Percentiles rank a stretch among this genome's conserved stretches.
phyloP scores from a whole-genome alignment of 2,888 invertebrate species.

The Sycophila texana region DNA sequence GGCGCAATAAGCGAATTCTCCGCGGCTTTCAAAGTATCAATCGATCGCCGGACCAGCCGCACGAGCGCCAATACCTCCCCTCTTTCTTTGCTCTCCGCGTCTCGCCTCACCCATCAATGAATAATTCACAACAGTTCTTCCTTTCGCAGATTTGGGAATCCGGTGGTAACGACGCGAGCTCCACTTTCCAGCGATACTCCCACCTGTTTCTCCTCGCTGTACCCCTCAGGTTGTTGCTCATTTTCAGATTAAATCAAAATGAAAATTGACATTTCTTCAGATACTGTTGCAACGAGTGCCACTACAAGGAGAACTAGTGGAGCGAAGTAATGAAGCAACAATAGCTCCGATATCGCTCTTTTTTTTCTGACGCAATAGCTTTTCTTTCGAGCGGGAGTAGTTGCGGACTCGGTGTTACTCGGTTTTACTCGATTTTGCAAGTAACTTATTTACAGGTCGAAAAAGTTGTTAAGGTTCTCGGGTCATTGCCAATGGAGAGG shows the following conservation, averaged over 20 bases:
- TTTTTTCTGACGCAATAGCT: constrained; percentile 1
- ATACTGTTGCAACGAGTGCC: too few species aligned
- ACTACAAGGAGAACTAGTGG: neutral
- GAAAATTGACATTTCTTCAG: too few species aligned
- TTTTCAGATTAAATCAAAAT: neutral
- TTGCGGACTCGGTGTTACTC: neutral
- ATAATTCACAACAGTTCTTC: constrained; percentile 49
- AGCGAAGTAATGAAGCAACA: constrained; percentile 45
- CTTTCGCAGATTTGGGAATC: constrained; percentile 42
- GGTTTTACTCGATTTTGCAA: constrained; percentile 8
- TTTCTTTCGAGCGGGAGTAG: neutral
- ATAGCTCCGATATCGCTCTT: constrained; percentile 23
- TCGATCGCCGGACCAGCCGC: too few species aligned
- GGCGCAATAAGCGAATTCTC: neutral
- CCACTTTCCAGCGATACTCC: constrained; percentile 8
- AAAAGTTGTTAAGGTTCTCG: constrained; percentile 14
- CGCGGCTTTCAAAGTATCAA: neutral
- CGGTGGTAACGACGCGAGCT: constrained; percentile 33
- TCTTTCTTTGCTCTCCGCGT: neutral
- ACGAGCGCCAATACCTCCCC: neutral
- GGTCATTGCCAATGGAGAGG: constrained; percentile 23
- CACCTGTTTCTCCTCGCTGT: neutral
- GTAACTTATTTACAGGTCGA: neutral
- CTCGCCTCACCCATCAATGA: constrained; percentile 5
- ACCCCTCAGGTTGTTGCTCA: too few species aligned